A percentile compares a stretch with the other conserved stretches of the same genome.
These are phyloP conservation scores for Dichetophora obliterata DNA, from an alignment of 2,888 invertebrate species.

Conservation along the genomic window DNA sequence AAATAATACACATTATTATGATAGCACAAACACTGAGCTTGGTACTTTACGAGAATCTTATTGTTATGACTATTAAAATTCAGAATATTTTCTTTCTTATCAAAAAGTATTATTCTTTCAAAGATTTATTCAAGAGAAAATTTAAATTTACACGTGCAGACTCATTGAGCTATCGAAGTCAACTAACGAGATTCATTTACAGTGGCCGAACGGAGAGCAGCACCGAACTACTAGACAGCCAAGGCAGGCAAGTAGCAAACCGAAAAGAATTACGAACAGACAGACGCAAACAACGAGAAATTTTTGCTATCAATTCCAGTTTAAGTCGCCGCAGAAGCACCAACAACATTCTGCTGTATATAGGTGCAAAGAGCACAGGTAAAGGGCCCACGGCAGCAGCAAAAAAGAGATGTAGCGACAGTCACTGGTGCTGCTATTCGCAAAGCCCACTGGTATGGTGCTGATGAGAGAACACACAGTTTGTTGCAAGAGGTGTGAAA, in stretches of 20 bases:
- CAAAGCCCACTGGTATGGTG: not conserved
- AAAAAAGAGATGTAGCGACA: not conserved
- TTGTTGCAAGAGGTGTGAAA: not conserved
- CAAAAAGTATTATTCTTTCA: conserved; percentile 20
- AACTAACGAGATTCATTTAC: conserved; percentile 70
- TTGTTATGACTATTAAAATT: conserved; percentile 25
- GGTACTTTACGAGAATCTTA: not conserved
- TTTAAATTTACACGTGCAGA: conserved; percentile 69
- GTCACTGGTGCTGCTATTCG: not conserved
- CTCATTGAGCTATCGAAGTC: conserved; percentile 71
- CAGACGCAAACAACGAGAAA: not conserved
- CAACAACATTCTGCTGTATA: not conserved
- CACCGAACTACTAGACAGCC: conserved; percentile 49
- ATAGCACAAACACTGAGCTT: conserved; percentile 18
- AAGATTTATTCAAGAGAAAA: conserved; percentile 46
- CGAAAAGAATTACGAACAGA: not conserved
- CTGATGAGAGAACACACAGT: not conserved
- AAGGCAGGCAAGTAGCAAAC: conserved; percentile 26
- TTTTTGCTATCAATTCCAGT: conserved; percentile 19
- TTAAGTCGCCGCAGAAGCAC: conserved; percentile 11
- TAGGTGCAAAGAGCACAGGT: not conserved
- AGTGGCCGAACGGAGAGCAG: conserved; percentile 64
- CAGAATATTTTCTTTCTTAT: conserved; percentile 28
- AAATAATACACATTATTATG: conserved; percentile 12
- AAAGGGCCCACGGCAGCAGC: not conserved